A percentile compares a stretch with the other conserved stretches of the same genome.
phyloP scores from a whole-genome alignment of 2,797 vertebrate species.

The Schizopygopsis pylzovi region DNA sequence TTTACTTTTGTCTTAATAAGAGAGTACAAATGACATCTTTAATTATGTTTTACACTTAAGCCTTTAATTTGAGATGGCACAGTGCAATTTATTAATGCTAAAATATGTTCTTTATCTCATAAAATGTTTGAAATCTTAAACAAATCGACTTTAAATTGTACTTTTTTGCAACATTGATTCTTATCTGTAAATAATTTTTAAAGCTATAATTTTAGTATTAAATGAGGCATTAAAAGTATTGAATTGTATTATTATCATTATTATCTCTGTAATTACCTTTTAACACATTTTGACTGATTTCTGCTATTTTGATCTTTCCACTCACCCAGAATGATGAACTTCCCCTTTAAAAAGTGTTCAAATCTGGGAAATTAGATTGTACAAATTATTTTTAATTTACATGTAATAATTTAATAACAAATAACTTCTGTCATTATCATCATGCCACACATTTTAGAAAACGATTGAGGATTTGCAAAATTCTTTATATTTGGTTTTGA shows the following conservation, averaged over 20 bases:
- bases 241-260: neutral
- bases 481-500: neutral
- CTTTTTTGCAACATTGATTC: neutral
- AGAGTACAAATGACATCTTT: neutral
- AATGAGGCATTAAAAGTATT: neutral
- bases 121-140: neutral
- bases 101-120: neutral
- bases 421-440: neutral
- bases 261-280: neutral
- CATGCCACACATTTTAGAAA: conserved; percentile 3
- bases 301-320: neutral
- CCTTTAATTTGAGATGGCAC: neutral
- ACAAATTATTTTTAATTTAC: too few relatives aligned
- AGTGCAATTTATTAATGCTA: neutral
- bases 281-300: neutral
- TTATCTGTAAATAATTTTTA: neutral
- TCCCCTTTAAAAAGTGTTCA: neutral
- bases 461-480: neutral
- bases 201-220: neutral
- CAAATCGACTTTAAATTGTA: neutral
- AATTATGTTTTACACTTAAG: too few relatives aligned
- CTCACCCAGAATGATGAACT: neutral
- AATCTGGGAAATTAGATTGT: neutral
- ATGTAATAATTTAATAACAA: neutral
- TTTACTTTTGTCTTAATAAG: neutral